These are phyloP conservation scores for Onthophagus taurus DNA, from an alignment of 1,140 invertebrate genomes.

Conservation along the genomic window DNA sequence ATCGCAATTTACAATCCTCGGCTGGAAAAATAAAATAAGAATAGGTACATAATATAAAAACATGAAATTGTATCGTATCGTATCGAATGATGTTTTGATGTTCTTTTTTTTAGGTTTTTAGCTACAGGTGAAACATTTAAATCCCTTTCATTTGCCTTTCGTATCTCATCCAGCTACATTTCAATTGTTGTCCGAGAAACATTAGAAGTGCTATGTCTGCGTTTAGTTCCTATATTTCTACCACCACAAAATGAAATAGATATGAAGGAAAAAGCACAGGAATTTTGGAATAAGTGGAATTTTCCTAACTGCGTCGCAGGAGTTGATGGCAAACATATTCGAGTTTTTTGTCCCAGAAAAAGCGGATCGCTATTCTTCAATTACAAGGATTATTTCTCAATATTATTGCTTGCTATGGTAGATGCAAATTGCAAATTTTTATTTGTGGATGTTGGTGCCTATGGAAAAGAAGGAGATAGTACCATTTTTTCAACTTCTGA, in stretches of 20 bases:
- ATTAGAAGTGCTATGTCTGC: constrained; percentile 13
- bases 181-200: constrained; percentile 13
- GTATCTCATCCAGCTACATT: constrained; percentile 19
- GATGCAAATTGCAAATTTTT: constrained; percentile 42
- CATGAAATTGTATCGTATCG: too few relatives aligned
- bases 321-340: constrained; percentile 42
- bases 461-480: constrained; percentile 37
- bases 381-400: constrained; percentile 36
- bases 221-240: constrained; percentile 17
- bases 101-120: constrained; percentile 17
- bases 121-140: constrained; percentile 18
- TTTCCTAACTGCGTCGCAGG: constrained; percentile 41
- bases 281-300: constrained; percentile 38
- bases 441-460: constrained; percentile 38
- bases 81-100: not conserved
- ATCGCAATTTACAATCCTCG: constrained; percentile 10
- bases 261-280: constrained; percentile 22
- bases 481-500: constrained; percentile 21
- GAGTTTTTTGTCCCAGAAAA: constrained; percentile 28
- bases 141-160: constrained; percentile 20
- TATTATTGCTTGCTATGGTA: constrained; percentile 40
- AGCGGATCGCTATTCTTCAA: constrained; percentile 32
- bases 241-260: constrained; percentile 11
- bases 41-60: too few relatives aligned
- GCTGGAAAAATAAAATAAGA: constrained; percentile 11